These are phyloP conservation scores for Teleopsis dalmanni DNA, from an alignment of 1,140 invertebrate genomes.

Conservation along the genomic window DNA sequence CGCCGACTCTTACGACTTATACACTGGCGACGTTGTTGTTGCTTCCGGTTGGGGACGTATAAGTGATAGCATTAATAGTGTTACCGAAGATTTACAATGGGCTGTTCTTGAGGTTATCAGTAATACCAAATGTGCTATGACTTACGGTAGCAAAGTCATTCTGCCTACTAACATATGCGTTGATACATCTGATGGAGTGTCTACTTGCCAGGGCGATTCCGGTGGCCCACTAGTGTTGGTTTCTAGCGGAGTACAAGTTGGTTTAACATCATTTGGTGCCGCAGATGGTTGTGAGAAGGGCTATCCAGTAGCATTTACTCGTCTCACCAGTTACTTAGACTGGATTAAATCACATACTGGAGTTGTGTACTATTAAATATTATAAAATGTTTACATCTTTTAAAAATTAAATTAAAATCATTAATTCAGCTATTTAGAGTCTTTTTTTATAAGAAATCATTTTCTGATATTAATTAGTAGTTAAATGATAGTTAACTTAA, in stretches of 20 bases:
- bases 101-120: conserved; percentile 11
- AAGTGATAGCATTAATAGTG: conserved; percentile 12
- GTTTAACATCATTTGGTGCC: conserved; percentile 50
- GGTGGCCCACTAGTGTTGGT: conserved; percentile 45
- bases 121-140: conserved; percentile 11
- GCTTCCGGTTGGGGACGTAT: conserved; percentile 33
- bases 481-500: no score
- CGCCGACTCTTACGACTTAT: conserved; percentile 25
- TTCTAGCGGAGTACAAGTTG: conserved; percentile 32
- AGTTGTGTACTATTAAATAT: conserved; percentile 18
- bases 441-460: no score
- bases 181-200: conserved; percentile 20
- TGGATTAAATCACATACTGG: conserved; percentile 47
- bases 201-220: conserved; percentile 45
- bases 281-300: conserved; percentile 47
- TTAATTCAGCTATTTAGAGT: no score
- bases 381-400: no score
- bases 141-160: conserved; percentile 19
- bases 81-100: conserved; percentile 14
- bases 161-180: conserved; percentile 28
- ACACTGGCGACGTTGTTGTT: conserved; percentile 15
- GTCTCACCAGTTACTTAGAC: conserved; percentile 47
- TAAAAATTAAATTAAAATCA: no score
- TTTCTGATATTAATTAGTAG: no score
- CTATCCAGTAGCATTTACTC: conserved; percentile 49